A percentile compares a stretch with the other conserved stretches of the same genome.
phyloP scores from a whole-genome alignment of 2,888 invertebrate species.

The Cephonodes hylas region DNA sequence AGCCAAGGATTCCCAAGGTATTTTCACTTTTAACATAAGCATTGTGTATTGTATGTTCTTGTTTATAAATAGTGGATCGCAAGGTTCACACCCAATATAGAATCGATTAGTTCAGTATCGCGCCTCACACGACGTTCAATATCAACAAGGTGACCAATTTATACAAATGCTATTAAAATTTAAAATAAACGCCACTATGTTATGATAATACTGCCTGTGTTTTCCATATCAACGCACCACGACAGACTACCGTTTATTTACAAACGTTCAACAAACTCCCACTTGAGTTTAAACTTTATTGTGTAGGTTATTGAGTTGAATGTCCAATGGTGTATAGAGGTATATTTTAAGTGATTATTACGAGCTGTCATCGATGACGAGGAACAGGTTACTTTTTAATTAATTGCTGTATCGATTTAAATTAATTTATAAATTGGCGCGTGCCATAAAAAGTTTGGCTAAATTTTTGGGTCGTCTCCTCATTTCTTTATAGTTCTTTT shows the following conservation, averaged over 20 bases:
- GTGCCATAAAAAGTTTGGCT: too few species aligned
- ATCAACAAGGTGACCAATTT: conserved; percentile 23
- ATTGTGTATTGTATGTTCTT: not conserved
- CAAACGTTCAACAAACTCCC: not conserved
- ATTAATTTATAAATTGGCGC: too few species aligned
- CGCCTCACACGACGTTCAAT: conserved; percentile 9
- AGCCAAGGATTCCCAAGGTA: not conserved
- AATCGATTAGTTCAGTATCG: not conserved
- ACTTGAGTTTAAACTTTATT: not conserved
- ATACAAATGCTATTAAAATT: conserved; percentile 31
- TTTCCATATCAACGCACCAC: not conserved
- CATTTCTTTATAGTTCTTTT: too few species aligned
- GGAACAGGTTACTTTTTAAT: not conserved
- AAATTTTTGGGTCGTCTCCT: too few species aligned
- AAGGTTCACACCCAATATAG: not conserved
- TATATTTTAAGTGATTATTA: not conserved
- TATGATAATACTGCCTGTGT: conserved; percentile 35
- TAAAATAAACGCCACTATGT: conserved; percentile 39
- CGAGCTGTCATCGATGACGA: not conserved
- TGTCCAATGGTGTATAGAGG: not conserved
- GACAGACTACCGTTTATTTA: conserved; percentile 1
- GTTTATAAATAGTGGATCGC: not conserved
- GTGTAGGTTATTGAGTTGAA: not conserved
- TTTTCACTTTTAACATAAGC: not conserved
- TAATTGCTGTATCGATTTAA: not conserved